Conservation (phyloP, 2,888 invertebrate species). For the Penaeus monodon region DNA sequence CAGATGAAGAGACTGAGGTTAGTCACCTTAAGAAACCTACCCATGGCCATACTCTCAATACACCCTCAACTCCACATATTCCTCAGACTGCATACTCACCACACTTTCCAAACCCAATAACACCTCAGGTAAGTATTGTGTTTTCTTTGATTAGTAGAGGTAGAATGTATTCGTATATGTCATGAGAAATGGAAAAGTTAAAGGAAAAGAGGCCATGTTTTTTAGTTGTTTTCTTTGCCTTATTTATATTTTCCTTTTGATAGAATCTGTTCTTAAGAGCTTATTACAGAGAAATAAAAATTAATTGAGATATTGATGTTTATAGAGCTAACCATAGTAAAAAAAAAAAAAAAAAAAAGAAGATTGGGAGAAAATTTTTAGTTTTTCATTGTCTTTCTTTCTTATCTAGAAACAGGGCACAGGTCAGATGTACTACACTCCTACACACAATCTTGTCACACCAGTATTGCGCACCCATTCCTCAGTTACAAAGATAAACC, state of each 20-base stretch:
- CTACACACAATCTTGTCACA: constrained; percentile 23
- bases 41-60: not conserved
- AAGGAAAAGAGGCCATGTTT: too few relatives aligned
- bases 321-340: not conserved
- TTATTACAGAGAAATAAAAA: too few relatives aligned
- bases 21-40: too few relatives aligned
- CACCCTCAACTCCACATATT: not conserved
- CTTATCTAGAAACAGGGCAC: not conserved
- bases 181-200: too few relatives aligned
- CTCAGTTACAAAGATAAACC: constrained; percentile 66
- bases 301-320: not conserved
- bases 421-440: constrained; percentile 17
- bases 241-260: too few relatives aligned
- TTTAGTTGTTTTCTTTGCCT: too few relatives aligned
- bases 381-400: not conserved
- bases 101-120: not conserved
- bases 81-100: not conserved
- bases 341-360: not conserved
- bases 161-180: too few relatives aligned
- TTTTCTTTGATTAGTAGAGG: not conserved
- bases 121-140: constrained; percentile 22
- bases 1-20: too few relatives aligned
- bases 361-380: not conserved
- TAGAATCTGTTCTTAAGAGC: too few relatives aligned
- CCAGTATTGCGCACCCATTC: constrained; percentile 53